Base-by-base conservation (phyloP, 2,888 invertebrate species). In the Tetragonula carbonaria region DNA sequence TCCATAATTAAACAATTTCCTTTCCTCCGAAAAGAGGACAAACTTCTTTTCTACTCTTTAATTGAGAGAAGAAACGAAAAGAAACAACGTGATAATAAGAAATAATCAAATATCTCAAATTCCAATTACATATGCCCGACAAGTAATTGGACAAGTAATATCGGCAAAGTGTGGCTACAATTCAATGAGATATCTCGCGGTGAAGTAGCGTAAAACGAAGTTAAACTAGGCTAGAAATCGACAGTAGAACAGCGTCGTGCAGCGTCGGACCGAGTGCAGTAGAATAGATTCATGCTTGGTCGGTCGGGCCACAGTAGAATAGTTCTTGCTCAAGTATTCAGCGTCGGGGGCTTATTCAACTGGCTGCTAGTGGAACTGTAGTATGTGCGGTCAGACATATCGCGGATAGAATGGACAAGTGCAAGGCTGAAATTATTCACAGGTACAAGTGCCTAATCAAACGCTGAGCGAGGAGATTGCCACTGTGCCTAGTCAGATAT, bases 231-330 rank as follows among this genome's bases (percentile, higher is more conserved):
- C 28, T n/a, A 13, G 23, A n/a, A 38, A 45, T 18, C 62, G 51
- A n/a, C 62, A 21, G 53, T 67, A n/a, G 59, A 62, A 53, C n/a
- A 23, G 23, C 18, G 16, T 33, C 77, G 45, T 45, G 53, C 14
- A 45, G 45, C 5, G 6, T 16, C 45, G 21, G 68, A n/a, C 18
- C n/a, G 45, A 45, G 28, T 11, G 45, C 51, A 50, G 28, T 62
- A 45, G 68, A 78, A 78, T 63, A 23, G 55, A 18, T 55, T 14
- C 55, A 23, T 33, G 78, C 45, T 70, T 45, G 68, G 55, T 55
- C 78, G 13, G 33, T 11, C 65, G 65, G 53, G 68, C 53, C 53
- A 53, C 33, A 2, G 53, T 53, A 33, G 70, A 55, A 33, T 33
- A 53, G 53, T 14, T 55, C 33, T 70, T n/a, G 53, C 51, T 53